These are phyloP conservation scores for Phataginus tetradactyla DNA, from an alignment of 2,797 vertebrate species.

Conservation along the genomic window DNA sequence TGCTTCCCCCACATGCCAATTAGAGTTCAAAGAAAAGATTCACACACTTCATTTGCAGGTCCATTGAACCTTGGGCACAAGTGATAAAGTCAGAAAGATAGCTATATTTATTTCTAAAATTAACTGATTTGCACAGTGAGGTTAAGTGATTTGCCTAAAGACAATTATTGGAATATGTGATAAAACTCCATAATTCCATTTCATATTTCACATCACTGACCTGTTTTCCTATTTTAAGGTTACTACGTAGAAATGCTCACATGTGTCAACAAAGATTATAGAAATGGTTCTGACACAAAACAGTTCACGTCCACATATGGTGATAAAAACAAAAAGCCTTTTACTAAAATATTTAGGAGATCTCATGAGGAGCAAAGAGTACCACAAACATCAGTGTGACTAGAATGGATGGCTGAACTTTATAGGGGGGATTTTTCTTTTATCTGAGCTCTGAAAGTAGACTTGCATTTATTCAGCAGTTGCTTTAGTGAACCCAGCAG, in stretches of 20 bases:
- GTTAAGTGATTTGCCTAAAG: constrained; percentile 75
- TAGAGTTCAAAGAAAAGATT: constrained; percentile 80
- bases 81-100: constrained; percentile 72
- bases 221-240: constrained; percentile 38
- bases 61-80: constrained; percentile 66
- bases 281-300: background rate
- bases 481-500: background rate
- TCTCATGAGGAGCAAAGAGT: background rate
- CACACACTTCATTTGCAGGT: constrained; percentile 75
- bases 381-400: background rate
- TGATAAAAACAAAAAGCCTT: background rate
- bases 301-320: background rate
- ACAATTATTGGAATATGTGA: constrained; percentile 63
- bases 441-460: background rate
- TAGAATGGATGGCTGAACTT: background rate
- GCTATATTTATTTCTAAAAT: constrained; percentile 77
- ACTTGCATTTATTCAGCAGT: background rate
- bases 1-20: constrained; percentile 66
- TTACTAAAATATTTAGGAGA: background rate
- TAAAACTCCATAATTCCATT: constrained; percentile 24
- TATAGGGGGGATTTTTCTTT: background rate
- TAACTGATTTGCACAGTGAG: constrained; percentile 72
- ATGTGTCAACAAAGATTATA: background rate
- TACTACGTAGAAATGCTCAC: background rate
- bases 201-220: constrained; percentile 37